These are phyloP conservation scores for Drosophila mojavensis DNA, from an alignment of 1,140 invertebrate species.

Conservation along the genomic window DNA sequence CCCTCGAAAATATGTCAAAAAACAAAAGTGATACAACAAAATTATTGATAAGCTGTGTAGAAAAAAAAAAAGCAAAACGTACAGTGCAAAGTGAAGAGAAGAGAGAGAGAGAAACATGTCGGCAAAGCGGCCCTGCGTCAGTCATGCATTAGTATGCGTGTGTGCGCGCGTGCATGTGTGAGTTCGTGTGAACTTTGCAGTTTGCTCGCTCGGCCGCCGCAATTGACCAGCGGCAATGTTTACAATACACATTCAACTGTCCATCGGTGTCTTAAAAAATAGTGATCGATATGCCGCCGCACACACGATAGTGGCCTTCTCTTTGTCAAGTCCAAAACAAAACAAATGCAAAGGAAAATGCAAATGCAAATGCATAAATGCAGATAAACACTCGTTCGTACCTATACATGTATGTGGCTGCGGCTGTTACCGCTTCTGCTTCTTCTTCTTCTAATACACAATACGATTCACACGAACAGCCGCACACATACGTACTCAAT, in stretches of 20 bases:
- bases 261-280: background rate
- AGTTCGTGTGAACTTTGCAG: constrained; percentile 73
- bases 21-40: constrained; percentile 13
- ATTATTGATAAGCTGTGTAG: constrained; percentile 50
- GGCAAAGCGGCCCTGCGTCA: constrained; percentile 24
- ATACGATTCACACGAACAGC: constrained; percentile 6
- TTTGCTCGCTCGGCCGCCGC: constrained; percentile 49
- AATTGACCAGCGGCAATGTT: constrained; percentile 38
- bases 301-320: constrained; percentile 22
- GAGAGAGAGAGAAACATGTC: constrained; percentile 20
- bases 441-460: constrained; percentile 4
- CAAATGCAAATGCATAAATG: constrained; percentile 11
- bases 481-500: constrained; percentile 1
- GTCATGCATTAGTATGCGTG: constrained; percentile 27
- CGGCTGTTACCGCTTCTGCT: background rate
- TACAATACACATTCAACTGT: constrained; percentile 33
- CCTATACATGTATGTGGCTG: too few species aligned
- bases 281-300: constrained; percentile 39
- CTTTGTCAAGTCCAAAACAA: constrained; percentile 34
- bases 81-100: constrained; percentile 19
- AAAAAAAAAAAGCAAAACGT: constrained; percentile 9
- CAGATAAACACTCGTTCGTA: background rate
- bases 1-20: constrained; percentile 33
- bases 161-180: constrained; percentile 21
- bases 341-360: constrained; percentile 15